Evolutionary conservation across 2,797 vertebrate species (phyloP).

Genomic region (Tiaroga cobitis): DNA sequence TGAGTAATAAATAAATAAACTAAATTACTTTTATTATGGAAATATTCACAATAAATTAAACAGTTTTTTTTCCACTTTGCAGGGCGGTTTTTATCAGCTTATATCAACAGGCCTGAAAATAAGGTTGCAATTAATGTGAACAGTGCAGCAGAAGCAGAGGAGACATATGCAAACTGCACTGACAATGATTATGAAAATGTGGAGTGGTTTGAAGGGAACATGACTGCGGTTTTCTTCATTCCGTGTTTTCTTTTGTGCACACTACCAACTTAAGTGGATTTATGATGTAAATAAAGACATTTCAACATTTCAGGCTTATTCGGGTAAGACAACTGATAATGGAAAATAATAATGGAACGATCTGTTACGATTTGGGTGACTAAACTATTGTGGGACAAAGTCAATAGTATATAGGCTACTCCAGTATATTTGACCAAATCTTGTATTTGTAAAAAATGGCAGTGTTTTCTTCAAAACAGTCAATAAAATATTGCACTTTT

Average conservation of each 20-base stretch:
- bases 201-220: neutral
- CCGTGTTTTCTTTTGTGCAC: neutral
- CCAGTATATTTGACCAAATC: neutral
- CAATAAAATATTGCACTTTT: neutral
- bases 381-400: neutral
- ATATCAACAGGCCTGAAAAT: conserved; percentile 27
- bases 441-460: neutral
- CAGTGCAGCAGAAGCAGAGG: neutral
- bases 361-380: neutral
- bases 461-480: neutral
- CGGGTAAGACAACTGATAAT: neutral
- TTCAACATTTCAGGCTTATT: neutral
- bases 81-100: neutral
- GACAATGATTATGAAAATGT: conserved; percentile 31
- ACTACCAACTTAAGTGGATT: neutral
- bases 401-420: neutral
- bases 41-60: neutral
- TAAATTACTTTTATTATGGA: neutral
- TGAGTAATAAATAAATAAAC: conserved; percentile 2
- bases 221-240: neutral
- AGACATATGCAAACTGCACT: neutral
- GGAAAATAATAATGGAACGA: neutral
- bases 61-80: neutral
- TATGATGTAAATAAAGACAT: neutral
- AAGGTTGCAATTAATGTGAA: conserved; percentile 23